Conservation (phyloP, 2,888 invertebrate species). For the Rhorus exstirpatorius region DNA sequence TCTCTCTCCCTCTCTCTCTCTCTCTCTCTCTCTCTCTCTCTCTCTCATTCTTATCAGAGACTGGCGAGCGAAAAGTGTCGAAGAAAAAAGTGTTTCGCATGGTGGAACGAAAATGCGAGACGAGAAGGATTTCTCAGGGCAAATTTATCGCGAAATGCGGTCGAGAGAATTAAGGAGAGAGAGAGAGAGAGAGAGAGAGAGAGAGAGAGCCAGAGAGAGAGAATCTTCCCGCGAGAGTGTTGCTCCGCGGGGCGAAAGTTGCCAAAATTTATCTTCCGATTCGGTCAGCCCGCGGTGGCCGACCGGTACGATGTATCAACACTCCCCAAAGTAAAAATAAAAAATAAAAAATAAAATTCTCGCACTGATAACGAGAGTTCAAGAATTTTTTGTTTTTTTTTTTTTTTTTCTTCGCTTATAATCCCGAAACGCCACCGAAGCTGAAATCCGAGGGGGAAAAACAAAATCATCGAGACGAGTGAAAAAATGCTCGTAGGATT, state of each 20-base stretch:
- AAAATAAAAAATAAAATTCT: too few relatives aligned
- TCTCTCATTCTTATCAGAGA: slow-evolving; percentile 20
- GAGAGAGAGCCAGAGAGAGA: too few relatives aligned
- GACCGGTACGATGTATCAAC: slow-evolving; percentile 62
- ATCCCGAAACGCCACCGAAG: slow-evolving; percentile 21
- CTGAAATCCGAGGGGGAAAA: slow-evolving; percentile 7
- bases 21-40: neutral
- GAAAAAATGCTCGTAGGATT: neutral
- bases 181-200: slow-evolving; percentile 1
- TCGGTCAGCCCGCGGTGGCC: slow-evolving; percentile 67
- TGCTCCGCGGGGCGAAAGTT: slow-evolving; percentile 20
- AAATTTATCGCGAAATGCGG: slow-evolving; percentile 17
- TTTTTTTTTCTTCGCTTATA: slow-evolving; percentile 29
- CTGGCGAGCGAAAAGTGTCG: slow-evolving; percentile 12
- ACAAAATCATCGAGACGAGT: neutral
- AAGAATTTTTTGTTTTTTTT: slow-evolving; percentile 7
- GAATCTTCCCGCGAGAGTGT: too few relatives aligned
- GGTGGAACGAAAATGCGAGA: slow-evolving; percentile 22
- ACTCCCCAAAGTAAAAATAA: slow-evolving; percentile 50
- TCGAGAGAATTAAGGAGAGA: neutral
- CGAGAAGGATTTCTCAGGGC: slow-evolving; percentile 4
- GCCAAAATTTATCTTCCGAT: slow-evolving; percentile 64
- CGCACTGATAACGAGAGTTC: slow-evolving; percentile 53
- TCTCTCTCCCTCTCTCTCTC: slow-evolving; percentile 6
- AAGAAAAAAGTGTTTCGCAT: slow-evolving; percentile 13